Conservation (phyloP, 53 echinoderm and acorn worm genomes). For the Arbacia lixula region DNA sequence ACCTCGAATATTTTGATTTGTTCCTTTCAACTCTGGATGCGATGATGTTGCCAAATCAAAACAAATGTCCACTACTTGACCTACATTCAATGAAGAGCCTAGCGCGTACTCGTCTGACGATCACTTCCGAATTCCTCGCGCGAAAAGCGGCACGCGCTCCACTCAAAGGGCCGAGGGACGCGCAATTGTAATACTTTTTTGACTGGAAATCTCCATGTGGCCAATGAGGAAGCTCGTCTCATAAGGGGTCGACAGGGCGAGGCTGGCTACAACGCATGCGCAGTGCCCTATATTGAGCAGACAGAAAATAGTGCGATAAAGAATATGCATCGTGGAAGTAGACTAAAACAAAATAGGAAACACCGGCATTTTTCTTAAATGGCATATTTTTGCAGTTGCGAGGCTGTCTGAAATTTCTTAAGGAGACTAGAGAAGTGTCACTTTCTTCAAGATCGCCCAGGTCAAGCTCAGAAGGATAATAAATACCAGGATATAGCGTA, state of each 20-base stretch:
- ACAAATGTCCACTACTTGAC: no score
- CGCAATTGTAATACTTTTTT: no score
- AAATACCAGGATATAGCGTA: background rate
- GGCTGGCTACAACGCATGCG: constrained; percentile 37
- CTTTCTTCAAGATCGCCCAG: background rate
- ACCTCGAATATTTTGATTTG: no score
- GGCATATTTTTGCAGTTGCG: background rate
- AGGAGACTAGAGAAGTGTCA: background rate
- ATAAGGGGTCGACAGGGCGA: constrained; percentile 46
- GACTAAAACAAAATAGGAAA: background rate
- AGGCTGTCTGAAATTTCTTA: background rate
- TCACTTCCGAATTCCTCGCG: no score
- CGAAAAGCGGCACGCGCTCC: no score
- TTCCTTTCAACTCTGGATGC: no score
- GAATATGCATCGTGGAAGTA: constrained; percentile 27
- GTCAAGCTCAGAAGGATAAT: background rate
- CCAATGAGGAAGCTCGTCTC: constrained; percentile 28
- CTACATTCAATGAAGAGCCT: no score
- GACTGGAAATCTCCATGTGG: no score
- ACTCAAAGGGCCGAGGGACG: no score
- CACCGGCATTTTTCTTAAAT: constrained; percentile 22
- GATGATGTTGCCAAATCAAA: no score
- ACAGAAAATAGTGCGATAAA: background rate
- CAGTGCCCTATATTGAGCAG: background rate
- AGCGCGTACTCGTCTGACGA: no score